These are phyloP conservation scores for Umimayanthus chanpuru DNA, from an alignment of 92 coral and sea anemone genomes.

Conservation along the genomic window DNA sequence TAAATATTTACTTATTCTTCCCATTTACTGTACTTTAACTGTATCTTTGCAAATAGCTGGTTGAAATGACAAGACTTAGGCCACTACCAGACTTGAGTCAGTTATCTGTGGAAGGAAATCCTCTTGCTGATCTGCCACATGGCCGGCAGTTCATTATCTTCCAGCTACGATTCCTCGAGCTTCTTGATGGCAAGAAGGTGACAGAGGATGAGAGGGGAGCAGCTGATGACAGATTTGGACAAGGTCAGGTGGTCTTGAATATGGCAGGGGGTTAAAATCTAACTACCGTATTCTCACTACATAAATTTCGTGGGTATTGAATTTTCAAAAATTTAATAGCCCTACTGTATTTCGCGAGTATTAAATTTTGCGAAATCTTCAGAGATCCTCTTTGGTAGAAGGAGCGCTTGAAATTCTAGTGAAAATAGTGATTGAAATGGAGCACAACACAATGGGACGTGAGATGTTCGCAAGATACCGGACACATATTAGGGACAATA, in stretches of 20 bases:
- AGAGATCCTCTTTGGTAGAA: too few relatives aligned
- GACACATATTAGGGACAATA: too few relatives aligned
- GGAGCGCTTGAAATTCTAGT: too few relatives aligned
- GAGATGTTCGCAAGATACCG: too few relatives aligned
- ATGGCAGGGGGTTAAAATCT: neutral
- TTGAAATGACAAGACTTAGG: conserved; percentile 84
- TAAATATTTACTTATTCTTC: too few relatives aligned
- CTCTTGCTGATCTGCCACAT: conserved; percentile 78
- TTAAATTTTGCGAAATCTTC: too few relatives aligned
- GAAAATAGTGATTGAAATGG: too few relatives aligned
- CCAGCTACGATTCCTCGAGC: conserved; percentile 81
- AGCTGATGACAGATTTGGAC: conserved; percentile 94
- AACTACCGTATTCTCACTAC: too few relatives aligned
- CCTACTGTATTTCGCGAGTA: too few relatives aligned
- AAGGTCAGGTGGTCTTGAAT: conserved; percentile 57
- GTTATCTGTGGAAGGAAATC: conserved; percentile 85
- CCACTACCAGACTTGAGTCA: conserved; percentile 83
- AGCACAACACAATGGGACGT: too few relatives aligned
- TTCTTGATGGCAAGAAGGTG: conserved; percentile 70
- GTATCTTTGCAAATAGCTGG: conserved; percentile 54
- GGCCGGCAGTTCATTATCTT: conserved; percentile 87
- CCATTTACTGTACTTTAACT: neutral
- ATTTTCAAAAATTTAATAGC: too few relatives aligned
- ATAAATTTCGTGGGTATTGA: too few relatives aligned
- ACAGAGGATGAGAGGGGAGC: conserved; percentile 72